Evolutionary conservation across 2,888 invertebrate genomes (phyloP).

Genomic region (Empis stercorea): DNA sequence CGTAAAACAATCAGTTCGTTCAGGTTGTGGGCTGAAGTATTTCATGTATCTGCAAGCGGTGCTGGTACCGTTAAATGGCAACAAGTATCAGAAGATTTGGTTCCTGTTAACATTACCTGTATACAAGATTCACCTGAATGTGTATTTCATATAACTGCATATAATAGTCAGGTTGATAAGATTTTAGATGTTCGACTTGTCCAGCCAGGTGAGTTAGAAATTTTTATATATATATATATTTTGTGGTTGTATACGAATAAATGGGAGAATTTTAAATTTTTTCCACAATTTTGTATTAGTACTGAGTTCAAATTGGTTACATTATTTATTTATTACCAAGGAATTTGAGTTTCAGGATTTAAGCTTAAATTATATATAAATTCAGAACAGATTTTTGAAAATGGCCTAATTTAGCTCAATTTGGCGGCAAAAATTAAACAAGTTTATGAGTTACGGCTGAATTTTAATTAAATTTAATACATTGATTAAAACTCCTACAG

Average conservation of each 20-base stretch:
- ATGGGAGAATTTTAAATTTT: not conserved
- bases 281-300: too few species aligned
- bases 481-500: too few species aligned
- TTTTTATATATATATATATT: not conserved
- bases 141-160: conserved; percentile 96
- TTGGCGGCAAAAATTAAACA: too few species aligned
- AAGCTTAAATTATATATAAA: too few species aligned
- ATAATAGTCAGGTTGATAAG: conserved; percentile 98
- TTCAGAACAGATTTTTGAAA: too few species aligned
- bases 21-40: conserved; percentile 98
- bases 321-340: too few species aligned
- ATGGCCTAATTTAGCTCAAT: too few species aligned
- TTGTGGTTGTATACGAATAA: too few species aligned
- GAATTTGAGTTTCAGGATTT: too few species aligned
- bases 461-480: too few species aligned
- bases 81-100: conserved; percentile 94
- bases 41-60: conserved; percentile 89
- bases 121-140: conserved; percentile 94
- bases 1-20: conserved; percentile 30
- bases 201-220: conserved; percentile 67
- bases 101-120: conserved; percentile 96
- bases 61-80: conserved; percentile 93
- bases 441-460: too few species aligned
- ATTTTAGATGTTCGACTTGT: conserved; percentile 93
- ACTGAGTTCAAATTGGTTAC: too few species aligned